Evolutionary conservation across 2,113 vertebrate species (phyloP), one percentile per base, ranked within the genome.

Genomic region (Pipa parva): DNA sequence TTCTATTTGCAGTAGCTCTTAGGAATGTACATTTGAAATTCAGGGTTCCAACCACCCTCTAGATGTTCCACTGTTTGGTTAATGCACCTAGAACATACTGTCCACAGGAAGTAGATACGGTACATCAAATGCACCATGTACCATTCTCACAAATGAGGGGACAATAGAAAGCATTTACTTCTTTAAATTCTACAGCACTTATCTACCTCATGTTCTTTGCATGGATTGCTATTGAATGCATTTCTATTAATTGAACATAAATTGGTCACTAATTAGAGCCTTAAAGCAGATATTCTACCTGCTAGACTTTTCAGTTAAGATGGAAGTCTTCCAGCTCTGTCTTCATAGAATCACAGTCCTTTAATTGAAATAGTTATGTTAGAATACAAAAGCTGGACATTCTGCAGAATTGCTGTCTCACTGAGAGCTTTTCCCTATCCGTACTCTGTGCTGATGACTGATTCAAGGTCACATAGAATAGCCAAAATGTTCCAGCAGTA

Each of bases 391-490:
- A 39, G 31, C 31, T 39, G 36, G 66, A 61, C 58, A 54, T 61
- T 70, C 12, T 61, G 66, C 36, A 70, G 49, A 61, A 70, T 54
- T 10, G 51, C 33, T 45, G 37, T 70, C 33, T 61, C 56, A 36
- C 37, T 28, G 48, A 70, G 48, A 61, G 57, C 58, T 60, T 60
- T 42, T 54, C 21, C 28, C 48, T 28, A 26, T 54, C 29, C 46
- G 31, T 39, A 39, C 21, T 26, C 20, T 50, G 28, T 26, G 21
- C 56, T 26, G 33, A 13, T 28, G 37, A 29, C 18, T n/a, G 48
- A 70, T 61, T 70, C 66, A 70, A 70, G 66, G 66, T 70, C 66
- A 70, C 66, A 52, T n/a, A 69, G 45, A 69, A 69, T 60, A 51
- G 21, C 57, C 66, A 61, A 59, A 70, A 70, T 70, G 58, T 70